Evolutionary conservation across 2,797 vertebrate genomes (phyloP).

Genomic region (Sebastes flavidus): DNA sequence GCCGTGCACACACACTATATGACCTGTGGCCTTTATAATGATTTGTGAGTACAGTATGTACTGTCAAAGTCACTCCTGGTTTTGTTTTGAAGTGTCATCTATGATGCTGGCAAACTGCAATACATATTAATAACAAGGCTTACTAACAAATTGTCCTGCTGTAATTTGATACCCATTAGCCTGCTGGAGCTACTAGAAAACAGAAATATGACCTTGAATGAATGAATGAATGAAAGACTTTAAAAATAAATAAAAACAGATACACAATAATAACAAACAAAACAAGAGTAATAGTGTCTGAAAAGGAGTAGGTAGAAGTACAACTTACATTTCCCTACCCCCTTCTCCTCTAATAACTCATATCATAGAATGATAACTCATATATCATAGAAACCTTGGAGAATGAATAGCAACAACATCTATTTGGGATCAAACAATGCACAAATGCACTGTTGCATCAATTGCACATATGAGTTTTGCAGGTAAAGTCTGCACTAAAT

Average conservation of each 20-base stretch:
- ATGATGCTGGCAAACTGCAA: neutral
- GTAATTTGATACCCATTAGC: neutral
- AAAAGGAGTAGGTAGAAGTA: too few species aligned
- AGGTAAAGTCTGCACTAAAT: neutral
- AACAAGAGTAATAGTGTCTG: rapidly evolving
- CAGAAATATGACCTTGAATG: constrained; percentile 53
- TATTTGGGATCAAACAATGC: too few species aligned
- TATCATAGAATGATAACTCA: too few species aligned
- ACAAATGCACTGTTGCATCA: rapidly evolving
- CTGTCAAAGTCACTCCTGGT: neutral
- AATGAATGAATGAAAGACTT: too few species aligned
- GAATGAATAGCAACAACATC: neutral
- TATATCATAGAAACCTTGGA: constrained; percentile 35
- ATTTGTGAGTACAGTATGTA: neutral
- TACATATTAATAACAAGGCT: neutral
- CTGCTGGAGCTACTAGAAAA: neutral
- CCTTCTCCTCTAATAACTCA: too few species aligned
- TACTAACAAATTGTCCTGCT: rapidly evolving
- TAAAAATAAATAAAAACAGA: too few species aligned
- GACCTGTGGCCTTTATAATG: constrained; percentile 10
- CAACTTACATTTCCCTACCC: too few species aligned
- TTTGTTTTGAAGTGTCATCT: neutral
- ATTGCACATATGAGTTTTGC: neutral
- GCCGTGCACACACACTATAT: neutral
- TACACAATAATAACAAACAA: rapidly evolving